A percentile compares a stretch with the other conserved stretches of the same genome.
Conservation (phyloP, 2,888 invertebrate genomes). For the Eristalinus sepulchralis region DNA sequence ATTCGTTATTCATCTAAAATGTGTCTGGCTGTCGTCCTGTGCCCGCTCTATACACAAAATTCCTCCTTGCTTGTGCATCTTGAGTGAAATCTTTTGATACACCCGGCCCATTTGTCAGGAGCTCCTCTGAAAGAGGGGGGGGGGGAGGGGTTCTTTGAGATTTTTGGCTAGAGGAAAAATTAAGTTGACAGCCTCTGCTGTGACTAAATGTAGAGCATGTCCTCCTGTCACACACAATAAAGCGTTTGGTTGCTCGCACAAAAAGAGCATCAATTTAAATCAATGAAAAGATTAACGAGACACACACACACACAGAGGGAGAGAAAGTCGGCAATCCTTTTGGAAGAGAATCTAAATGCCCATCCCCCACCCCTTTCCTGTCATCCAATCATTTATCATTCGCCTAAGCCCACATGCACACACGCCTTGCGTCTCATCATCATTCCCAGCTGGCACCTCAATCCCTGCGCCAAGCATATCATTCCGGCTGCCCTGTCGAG, state of each 20-base stretch:
- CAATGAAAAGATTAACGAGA: constrained; percentile 71
- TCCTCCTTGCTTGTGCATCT: constrained; percentile 18
- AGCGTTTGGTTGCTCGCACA: constrained; percentile 53
- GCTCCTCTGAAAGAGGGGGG: too few relatives aligned
- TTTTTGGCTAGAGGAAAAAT: constrained; percentile 62
- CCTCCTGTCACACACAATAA: constrained; percentile 68
- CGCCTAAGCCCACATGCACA: constrained; percentile 51
- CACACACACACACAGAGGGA: constrained; percentile 1
- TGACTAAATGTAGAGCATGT: constrained; percentile 66
- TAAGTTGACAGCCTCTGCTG: constrained; percentile 58
- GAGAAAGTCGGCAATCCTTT: constrained; percentile 45
- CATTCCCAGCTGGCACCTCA: constrained; percentile 53
- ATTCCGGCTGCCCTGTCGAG: constrained; percentile 47
- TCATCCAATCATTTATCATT: constrained; percentile 63
- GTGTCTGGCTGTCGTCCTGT: constrained; percentile 38
- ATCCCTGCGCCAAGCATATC: constrained; percentile 49
- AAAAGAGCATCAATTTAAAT: constrained; percentile 70
- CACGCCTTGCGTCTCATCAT: constrained; percentile 49
- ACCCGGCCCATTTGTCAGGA: constrained; percentile 64
- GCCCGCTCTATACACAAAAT: not conserved
- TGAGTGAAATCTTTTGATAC: constrained; percentile 32
- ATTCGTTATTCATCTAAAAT: not conserved
- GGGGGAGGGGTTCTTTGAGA: constrained; percentile 35
- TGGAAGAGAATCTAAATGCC: not conserved
- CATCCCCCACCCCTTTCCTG: not conserved